Evolutionary conservation across 2,888 invertebrate species (phyloP), one percentile per base, ranked within the genome.

Genomic region (Acronicta alni): DNA sequence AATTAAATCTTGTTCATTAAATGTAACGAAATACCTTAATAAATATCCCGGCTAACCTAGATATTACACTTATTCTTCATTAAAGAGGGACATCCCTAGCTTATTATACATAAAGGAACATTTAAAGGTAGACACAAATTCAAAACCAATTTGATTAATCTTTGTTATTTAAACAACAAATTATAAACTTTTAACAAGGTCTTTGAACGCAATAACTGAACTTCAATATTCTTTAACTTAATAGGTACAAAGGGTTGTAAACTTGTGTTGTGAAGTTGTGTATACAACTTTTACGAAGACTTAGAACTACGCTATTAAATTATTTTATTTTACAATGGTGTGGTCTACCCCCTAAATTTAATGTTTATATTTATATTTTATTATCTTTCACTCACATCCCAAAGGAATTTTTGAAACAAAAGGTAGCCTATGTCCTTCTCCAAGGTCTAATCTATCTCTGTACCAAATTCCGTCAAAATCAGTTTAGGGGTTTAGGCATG

Each of bases 101-200:
- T 35, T 35, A 35, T 7, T n/a, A n/a, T 35, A 35, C 35, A 35
- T 32, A n/a, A 35, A n/a, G n/a, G 5, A 35, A 35, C 35, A 35
- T n/a, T 8, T n/a, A n/a, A 41, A 42, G 20, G 12, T 8, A 16
- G 20, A 30, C 20, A 43, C 30, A 37, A 41, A 52, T 45, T 44
- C 18, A 23, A 17, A 49, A 54, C 39, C 14, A 46, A 44, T 46
- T 56, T 45, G 17, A 51, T 14, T 38, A 15, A 56, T 53, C 37
- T 53, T 61, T 61, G 39, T 45, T 51, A 20, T 44, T 46, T 23
- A 43, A 47, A 47, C 38, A 51, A 35, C 35, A 59, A n/a, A 58
- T 57, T 53, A 30, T 56, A 73, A 30, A 73, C 42, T 72, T 69
- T 44, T 57, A 73, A 62, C 54, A 55, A 52, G 45, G 3, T 35